A percentile compares a stretch with the other conserved stretches of the same genome.
phyloP scores from a whole-genome alignment of 2,113 vertebrate genomes.

The Parus major region DNA sequence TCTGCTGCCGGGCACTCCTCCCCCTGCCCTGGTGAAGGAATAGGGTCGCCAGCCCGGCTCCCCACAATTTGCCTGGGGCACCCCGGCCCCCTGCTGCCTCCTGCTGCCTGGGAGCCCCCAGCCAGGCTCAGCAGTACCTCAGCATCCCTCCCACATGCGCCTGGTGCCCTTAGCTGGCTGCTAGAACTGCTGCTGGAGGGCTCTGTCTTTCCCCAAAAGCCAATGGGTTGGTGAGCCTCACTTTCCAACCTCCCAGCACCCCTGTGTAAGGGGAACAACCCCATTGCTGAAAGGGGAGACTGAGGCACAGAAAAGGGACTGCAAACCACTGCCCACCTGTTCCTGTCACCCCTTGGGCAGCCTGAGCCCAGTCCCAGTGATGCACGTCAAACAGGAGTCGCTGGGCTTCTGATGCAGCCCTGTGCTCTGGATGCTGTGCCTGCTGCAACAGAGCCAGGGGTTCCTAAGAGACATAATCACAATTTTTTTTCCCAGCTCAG shows the following conservation, averaged over 20 bases:
- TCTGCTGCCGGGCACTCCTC: constrained; percentile 48
- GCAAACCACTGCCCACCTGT: neutral
- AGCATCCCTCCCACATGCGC: neutral
- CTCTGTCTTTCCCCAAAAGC: accelerated
- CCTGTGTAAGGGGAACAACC: neutral
- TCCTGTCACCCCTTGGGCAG: neutral
- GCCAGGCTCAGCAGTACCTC: accelerated
- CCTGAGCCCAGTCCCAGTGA: neutral
- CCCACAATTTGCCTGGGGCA: neutral
- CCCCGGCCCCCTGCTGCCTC: accelerated
- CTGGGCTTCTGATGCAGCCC: neutral
- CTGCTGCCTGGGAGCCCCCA: neutral
- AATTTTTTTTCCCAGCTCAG: neutral
- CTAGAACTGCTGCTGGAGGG: neutral
- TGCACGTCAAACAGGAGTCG: accelerated
- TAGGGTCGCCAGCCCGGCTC: neutral
- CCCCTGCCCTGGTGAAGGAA: constrained; percentile 52
- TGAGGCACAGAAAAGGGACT: neutral
- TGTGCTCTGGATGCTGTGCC: neutral
- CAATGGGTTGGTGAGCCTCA: accelerated
- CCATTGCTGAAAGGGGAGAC: neutral
- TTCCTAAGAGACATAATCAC: neutral
- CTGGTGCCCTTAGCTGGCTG: accelerated
- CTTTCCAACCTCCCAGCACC: neutral
- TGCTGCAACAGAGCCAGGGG: accelerated